These are phyloP conservation scores for Palythoa caribaeorum DNA, from an alignment of 92 coral and sea anemone species.

Conservation along the genomic window DNA sequence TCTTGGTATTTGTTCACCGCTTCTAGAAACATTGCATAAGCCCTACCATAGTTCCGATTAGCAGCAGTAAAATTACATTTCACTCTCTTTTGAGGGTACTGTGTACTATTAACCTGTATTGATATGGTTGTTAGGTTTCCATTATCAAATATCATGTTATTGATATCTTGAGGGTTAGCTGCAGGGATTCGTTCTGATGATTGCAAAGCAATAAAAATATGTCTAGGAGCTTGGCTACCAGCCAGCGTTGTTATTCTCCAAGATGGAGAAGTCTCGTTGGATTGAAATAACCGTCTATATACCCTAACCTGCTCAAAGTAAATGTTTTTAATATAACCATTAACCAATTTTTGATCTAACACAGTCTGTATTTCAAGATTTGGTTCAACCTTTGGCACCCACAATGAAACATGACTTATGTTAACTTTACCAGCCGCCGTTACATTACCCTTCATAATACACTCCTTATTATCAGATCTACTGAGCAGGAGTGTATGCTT, in stretches of 20 bases:
- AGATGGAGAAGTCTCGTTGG: slow-evolving; percentile 21
- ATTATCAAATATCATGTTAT: no score
- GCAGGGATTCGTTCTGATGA: neutral
- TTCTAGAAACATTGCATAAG: slow-evolving; percentile 9
- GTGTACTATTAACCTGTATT: neutral
- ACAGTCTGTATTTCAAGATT: neutral
- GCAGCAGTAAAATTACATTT: neutral
- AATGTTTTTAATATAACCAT: slow-evolving; percentile 12
- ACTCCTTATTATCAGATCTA: neutral
- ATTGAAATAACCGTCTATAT: slow-evolving; percentile 28
- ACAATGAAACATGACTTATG: neutral
- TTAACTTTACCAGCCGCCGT: slow-evolving; percentile 2
- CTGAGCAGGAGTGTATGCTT: neutral
- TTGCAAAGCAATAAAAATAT: slow-evolving; percentile 14
- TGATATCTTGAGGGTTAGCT: no score
- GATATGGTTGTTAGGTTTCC: slow-evolving; percentile 23
- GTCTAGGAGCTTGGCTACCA: neutral
- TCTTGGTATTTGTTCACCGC: neutral
- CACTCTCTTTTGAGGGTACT: neutral
- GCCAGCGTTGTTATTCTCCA: slow-evolving; percentile 13
- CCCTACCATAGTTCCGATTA: slow-evolving; percentile 1
- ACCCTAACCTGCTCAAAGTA: slow-evolving; percentile 22
- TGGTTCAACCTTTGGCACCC: slow-evolving; percentile 27
- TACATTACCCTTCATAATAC: neutral
- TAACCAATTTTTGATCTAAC: neutral